These are phyloP conservation scores for Graptemys geographica DNA, from an alignment of 2,797 vertebrate species.

Conservation along the genomic window DNA sequence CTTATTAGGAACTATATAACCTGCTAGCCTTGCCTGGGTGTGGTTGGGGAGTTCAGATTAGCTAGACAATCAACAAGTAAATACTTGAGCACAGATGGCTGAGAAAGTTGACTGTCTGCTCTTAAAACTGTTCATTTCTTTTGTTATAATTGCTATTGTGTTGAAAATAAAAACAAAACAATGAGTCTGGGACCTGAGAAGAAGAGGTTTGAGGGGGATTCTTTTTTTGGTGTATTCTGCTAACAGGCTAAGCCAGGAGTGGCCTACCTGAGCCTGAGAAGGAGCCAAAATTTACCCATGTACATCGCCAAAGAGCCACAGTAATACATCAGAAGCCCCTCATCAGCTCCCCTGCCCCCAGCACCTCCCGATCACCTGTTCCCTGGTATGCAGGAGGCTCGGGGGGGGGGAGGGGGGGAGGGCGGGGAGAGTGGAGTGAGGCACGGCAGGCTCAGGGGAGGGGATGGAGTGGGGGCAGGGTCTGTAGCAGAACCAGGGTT, in stretches of 20 bases:
- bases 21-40: not conserved
- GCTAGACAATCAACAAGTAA: not conserved
- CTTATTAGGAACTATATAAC: not conserved
- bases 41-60: not conserved
- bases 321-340: no score
- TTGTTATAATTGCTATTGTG: not conserved
- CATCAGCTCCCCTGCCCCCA: no score
- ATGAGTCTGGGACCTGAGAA: not conserved
- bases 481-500: no score
- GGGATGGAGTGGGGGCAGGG: no score
- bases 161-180: not conserved
- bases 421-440: no score
- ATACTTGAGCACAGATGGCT: not conserved
- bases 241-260: not conserved
- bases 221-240: not conserved
- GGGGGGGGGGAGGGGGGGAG: rapidly evolving
- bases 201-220: not conserved
- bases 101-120: rapidly evolving
- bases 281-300: no score
- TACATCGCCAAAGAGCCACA: no score
- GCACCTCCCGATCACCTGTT: no score
- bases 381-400: no score
- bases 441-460: no score
- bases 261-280: no score
- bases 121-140: not conserved